Evolutionary conservation across 2,797 vertebrate genomes (phyloP).

Genomic region (Gadopsis marmoratus): DNA sequence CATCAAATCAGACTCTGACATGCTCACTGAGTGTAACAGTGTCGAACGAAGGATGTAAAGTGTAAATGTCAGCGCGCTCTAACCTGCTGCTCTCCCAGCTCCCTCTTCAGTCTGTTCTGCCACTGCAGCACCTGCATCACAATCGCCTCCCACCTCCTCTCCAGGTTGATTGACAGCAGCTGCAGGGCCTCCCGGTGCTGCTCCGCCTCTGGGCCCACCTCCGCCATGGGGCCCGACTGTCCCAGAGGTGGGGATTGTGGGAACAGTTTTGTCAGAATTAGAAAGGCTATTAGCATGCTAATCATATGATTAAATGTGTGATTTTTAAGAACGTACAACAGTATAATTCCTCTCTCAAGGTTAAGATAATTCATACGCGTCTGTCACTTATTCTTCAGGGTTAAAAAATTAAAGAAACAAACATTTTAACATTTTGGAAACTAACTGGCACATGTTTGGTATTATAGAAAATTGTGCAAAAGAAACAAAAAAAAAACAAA

Average conservation of each 20-base stretch:
- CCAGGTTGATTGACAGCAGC: conserved; percentile 95
- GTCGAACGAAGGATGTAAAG: conserved; percentile 44
- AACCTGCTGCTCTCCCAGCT: conserved; percentile 89
- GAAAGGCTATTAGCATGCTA: conserved; percentile 1
- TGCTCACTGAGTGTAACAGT: conserved; percentile 43
- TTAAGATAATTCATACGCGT: background rate
- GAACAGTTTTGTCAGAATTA: conserved; percentile 21
- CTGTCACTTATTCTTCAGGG: background rate
- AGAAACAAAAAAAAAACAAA: too few relatives aligned
- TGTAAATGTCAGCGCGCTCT: conserved; percentile 53
- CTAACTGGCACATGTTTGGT: background rate
- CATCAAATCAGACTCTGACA: conserved; percentile 53
- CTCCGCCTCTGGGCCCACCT: conserved; percentile 80
- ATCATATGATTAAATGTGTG: conserved; percentile 28
- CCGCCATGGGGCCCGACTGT: conserved; percentile 75
- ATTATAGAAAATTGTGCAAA: too few relatives aligned
- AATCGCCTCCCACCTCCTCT: conserved; percentile 98
- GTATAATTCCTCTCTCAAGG: conserved; percentile 7
- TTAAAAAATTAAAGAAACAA: background rate
- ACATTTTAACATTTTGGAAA: background rate
- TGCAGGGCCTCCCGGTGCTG: conserved; percentile 88
- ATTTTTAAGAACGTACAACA: background rate
- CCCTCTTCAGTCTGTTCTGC: conserved; percentile 92
- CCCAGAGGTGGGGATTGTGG: conserved; percentile 21
- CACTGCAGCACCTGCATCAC: conserved; percentile 98